Percentiles rank a stretch among this genome's conserved stretches.
Conservation (phyloP, 1,140 invertebrate species). For the Gonatopus flavifemur region DNA sequence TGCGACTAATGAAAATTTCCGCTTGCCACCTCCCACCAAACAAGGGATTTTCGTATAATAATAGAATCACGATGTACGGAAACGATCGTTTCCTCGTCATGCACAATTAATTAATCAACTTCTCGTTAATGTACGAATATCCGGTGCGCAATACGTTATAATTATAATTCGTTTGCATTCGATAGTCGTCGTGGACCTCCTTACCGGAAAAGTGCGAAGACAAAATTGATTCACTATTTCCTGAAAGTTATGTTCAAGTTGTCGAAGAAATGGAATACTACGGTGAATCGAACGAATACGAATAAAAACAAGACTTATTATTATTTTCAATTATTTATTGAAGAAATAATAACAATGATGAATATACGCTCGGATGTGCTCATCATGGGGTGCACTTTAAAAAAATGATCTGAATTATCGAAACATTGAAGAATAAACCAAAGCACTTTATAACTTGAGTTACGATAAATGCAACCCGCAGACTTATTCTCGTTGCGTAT, state of each 20-base stretch:
- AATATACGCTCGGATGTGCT: constrained; percentile 15
- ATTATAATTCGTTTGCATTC: too few species aligned
- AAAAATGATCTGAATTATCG: background rate
- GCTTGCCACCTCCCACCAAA: constrained; percentile 15
- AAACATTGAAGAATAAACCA: background rate
- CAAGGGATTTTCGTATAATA: constrained; percentile 7
- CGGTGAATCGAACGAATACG: background rate
- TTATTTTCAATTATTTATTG: constrained; percentile 36
- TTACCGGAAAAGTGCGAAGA: too few species aligned
- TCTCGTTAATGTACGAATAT: too few species aligned
- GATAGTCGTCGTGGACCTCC: too few species aligned
- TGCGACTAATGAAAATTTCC: constrained; percentile 18
- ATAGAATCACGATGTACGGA: constrained; percentile 30
- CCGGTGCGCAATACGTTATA: too few species aligned
- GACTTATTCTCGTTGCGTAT: too few species aligned
- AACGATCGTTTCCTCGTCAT: background rate
- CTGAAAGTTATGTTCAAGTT: too few species aligned
- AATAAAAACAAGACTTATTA: constrained; percentile 3
- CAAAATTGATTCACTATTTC: too few species aligned
- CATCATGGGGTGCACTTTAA: constrained; percentile 4
- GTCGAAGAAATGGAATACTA: too few species aligned
- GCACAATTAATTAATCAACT: too few species aligned
- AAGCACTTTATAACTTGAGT: too few species aligned
- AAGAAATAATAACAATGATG: constrained; percentile 31
- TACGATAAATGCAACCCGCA: too few species aligned